A percentile compares a stretch with the other conserved stretches of the same genome.
phyloP scores from a whole-genome alignment of 2,888 invertebrate species.

The Agonum fuliginosum region DNA sequence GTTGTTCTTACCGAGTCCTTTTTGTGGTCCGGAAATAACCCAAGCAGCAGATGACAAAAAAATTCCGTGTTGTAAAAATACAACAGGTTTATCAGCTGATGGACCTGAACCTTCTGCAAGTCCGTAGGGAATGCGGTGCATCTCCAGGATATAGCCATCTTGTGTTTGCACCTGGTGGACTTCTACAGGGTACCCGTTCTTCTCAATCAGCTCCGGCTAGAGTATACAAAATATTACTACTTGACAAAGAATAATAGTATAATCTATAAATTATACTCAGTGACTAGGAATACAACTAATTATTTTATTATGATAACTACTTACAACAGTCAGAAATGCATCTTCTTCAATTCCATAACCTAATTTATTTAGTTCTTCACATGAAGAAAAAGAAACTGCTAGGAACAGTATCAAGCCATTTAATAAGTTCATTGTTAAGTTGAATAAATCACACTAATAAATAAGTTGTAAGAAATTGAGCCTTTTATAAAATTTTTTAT shows the following conservation, averaged over 20 bases:
- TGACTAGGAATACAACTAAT: no score
- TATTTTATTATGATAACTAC: background rate
- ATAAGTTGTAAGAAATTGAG: no score
- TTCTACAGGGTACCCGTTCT: constrained; percentile 72
- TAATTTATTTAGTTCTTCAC: background rate
- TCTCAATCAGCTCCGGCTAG: constrained; percentile 71
- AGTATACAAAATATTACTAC: no score
- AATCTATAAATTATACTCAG: no score
- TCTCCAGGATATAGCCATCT: constrained; percentile 76
- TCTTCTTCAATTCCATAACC: background rate
- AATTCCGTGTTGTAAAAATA: constrained; percentile 75
- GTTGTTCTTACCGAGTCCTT: constrained; percentile 70
- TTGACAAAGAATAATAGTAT: no score
- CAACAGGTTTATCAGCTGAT: constrained; percentile 67
- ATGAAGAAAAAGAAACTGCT: background rate
- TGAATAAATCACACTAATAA: background rate
- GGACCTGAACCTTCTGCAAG: constrained; percentile 62
- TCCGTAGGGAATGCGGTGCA: constrained; percentile 76
- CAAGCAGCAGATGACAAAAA: constrained; percentile 75
- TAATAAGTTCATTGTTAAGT: background rate
- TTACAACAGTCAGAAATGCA: constrained; percentile 25
- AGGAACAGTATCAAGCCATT: background rate
- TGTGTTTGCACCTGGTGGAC: constrained; percentile 71
- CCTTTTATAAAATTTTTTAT: no score
- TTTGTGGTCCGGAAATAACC: constrained; percentile 74